Evolutionary conservation across 2,888 invertebrate species (phyloP), one percentile per base, ranked within the genome.

Genomic region (Tuberolachnus salignus): DNA sequence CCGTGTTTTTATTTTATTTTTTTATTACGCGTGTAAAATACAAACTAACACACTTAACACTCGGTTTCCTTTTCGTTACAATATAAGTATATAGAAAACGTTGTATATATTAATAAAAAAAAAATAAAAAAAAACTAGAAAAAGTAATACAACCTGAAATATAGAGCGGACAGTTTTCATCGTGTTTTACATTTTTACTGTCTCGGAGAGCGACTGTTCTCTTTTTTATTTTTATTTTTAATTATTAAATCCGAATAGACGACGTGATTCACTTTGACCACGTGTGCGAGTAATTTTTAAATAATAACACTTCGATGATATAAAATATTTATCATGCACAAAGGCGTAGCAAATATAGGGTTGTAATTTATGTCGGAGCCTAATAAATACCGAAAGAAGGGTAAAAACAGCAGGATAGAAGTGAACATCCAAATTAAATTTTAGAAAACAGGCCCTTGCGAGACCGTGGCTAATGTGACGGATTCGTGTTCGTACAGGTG

Each of bases 401-500:
- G 63, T 63, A 42, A 63, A 46, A 73, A 49, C 13, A 61, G n/a
- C n/a, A 13, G 26, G 11, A 55, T 3, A 21, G 21, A 21, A 21
- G 21, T 1, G 13, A 53, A 23, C n/a, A n/a, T 74, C 64, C 42
- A 64, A 74, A 74, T 74, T 74, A 74, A 63, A 74, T 74, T n/a
- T 74, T 64, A 64, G 51, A 64, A 74, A 64, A 64, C 51, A 16
- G 26, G 63, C 63, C 63, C 73, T 51, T 42, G 8, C 26, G 23
- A 72, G 63, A 63, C 34, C 73, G 73, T 73, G 51, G 49, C 63
- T 63, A 73, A 73, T 73, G 73, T 51, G 63, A 63, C 63, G 63
- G 51, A 63, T 51, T 63, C 61, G 49, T 34, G 34, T 73, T 42
- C 4, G 21, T 49, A 46, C 59, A 19, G 14, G 26, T 72, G 14